phyloP scores from a whole-genome alignment of 1,140 invertebrate genomes.

The Araneus ventricosus region DNA sequence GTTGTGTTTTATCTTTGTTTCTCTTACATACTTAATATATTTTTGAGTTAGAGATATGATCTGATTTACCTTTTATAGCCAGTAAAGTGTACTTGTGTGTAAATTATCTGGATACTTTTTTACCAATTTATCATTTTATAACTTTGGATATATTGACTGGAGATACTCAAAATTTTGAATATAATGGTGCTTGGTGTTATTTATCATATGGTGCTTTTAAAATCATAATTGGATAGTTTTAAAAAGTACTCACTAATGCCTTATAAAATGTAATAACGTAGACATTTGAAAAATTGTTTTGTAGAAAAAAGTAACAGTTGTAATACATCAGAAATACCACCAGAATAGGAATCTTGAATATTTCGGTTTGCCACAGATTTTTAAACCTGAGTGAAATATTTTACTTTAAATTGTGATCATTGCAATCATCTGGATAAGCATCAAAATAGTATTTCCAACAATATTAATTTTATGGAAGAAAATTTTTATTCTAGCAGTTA shows the following conservation, averaged over 20 bases:
- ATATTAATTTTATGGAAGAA: neutral
- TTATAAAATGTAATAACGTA: conserved; percentile 34
- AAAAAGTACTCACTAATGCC: conserved; percentile 48
- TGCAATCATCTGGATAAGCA: no score
- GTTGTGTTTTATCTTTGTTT: neutral
- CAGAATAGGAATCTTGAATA: neutral
- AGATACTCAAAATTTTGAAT: conserved; percentile 4
- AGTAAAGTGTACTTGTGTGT: neutral
- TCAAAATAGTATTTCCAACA: no score
- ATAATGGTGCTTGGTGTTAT: conserved; percentile 45
- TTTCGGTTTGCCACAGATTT: neutral
- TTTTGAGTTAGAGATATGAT: neutral
- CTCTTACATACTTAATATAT: neutral
- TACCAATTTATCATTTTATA: neutral
- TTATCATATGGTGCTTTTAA: conserved; percentile 57
- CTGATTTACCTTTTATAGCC: neutral
- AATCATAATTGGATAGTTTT: conserved; percentile 44
- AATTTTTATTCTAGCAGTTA: neutral
- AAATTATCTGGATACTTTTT: neutral
- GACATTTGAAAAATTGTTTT: neutral
- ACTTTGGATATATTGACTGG: conserved; percentile 16
- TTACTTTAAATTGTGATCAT: no score
- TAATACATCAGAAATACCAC: neutral
- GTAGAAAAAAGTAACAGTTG: neutral
- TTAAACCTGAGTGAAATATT: no score